phyloP scores from a whole-genome alignment of 1,140 invertebrate species.

The Limonius californicus region DNA sequence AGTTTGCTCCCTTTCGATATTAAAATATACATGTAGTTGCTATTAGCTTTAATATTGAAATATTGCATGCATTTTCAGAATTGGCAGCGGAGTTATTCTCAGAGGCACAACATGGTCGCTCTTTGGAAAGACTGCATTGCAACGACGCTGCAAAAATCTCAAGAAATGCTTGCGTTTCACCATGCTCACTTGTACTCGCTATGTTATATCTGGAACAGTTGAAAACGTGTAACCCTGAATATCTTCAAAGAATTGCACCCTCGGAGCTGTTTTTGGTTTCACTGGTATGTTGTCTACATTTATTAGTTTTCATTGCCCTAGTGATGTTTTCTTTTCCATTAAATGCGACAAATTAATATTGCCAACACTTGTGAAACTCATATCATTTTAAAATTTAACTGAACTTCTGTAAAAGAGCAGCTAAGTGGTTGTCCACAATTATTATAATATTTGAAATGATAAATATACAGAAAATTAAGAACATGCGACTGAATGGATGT shows the following conservation, averaged over 20 bases:
- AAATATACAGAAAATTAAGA: too few relatives aligned
- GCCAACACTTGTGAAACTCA: too few relatives aligned
- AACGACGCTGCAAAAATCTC: slow-evolving; percentile 75
- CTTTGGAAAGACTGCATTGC: slow-evolving; percentile 74
- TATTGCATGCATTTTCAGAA: slow-evolving; percentile 54
- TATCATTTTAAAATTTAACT: too few relatives aligned
- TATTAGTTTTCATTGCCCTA: too few relatives aligned
- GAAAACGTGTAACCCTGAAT: slow-evolving; percentile 75
- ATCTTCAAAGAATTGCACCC: slow-evolving; percentile 74
- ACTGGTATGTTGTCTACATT: slow-evolving; percentile 63
- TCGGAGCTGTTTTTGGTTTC: slow-evolving; percentile 90
- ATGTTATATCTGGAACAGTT: slow-evolving; percentile 84
- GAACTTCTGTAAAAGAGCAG: too few relatives aligned
- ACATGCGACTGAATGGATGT: too few relatives aligned
- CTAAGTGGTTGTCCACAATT: too few relatives aligned
- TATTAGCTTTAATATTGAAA: not conserved
- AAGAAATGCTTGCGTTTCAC: slow-evolving; percentile 78
- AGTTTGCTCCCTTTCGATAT: too few relatives aligned
- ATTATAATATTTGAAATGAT: too few relatives aligned
- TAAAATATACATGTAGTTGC: too few relatives aligned
- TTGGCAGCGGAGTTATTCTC: slow-evolving; percentile 79
- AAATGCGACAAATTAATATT: too few relatives aligned
- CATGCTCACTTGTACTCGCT: slow-evolving; percentile 77
- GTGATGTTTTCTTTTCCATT: too few relatives aligned
- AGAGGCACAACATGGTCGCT: slow-evolving; percentile 62